phyloP scores from a whole-genome alignment of 2,797 vertebrate genomes.

The Xenops minutus region DNA sequence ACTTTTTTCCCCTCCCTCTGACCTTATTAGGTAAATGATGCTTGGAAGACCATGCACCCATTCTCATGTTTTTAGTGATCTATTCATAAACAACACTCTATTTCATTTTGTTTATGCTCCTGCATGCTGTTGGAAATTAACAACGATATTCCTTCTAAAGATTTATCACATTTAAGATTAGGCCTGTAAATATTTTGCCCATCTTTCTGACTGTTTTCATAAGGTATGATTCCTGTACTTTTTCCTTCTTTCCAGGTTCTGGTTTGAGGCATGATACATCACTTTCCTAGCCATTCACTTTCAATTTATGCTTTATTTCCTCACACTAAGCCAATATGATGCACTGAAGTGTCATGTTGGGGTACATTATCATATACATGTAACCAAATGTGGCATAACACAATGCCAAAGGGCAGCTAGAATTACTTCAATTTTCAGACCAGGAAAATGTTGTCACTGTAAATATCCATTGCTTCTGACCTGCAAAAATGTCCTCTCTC shows the following conservation, averaged over 20 bases:
- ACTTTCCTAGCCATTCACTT: not conserved
- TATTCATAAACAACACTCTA: not conserved
- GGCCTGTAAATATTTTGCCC: not conserved
- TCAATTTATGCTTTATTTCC: constrained; percentile 1
- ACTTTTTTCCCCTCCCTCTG: not conserved
- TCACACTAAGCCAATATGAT: not conserved
- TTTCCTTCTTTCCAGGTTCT: not conserved
- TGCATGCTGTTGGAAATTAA: not conserved
- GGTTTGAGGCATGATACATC: not conserved
- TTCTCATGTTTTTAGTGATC: not conserved
- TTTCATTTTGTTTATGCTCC: not conserved
- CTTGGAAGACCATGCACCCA: fast-evolving
- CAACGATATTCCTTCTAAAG: not conserved
- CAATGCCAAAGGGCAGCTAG: not conserved
- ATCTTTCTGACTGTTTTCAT: not conserved
- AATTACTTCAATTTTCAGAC: constrained; percentile 35
- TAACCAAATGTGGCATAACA: not conserved
- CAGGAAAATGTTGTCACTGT: constrained; percentile 47
- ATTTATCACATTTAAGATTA: not conserved
- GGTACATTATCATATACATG: not conserved
- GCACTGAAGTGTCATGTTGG: not conserved
- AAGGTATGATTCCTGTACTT: not conserved
- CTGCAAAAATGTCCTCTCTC: not conserved
- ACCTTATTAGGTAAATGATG: not conserved
- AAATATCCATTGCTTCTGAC: constrained; percentile 1